Evolutionary conservation across 2,888 invertebrate species (phyloP), one percentile per base, ranked within the genome.

Genomic region (Andrena haemorrhoa): DNA sequence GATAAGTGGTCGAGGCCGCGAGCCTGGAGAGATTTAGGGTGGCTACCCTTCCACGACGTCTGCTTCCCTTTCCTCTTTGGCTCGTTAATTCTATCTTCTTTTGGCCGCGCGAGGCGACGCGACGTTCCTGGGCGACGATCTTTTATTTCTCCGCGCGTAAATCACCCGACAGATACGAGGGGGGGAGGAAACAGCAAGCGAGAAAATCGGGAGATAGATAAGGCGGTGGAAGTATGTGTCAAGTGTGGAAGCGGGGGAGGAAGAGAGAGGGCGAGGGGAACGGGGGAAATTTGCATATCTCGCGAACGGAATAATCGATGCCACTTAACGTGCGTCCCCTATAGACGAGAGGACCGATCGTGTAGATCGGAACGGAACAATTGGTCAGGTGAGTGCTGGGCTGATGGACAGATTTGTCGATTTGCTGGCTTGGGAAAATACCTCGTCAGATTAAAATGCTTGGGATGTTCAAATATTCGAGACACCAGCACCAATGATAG

Each of bases 221-320:
- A 63, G 66, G 64, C 29, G 73, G 58, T 35, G 35, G 53, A 47
- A 69, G 75, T 75, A 56, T 71, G 82, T 58, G 81, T 63, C 65
- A 41, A 75, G 66, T 49, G 35, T 7, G 31, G 16, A 63, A 47
- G 63, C 69, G 51, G 64, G 20, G 35, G n/a, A 12, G 49, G 41
- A 47, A 69, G 65, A 69, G 65, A 65, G 47, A 56, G 31, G 56
- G 51, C 61, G 16, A 69, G 49, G 41, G 68, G 65, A 78, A 60
- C 68, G 49, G 41, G 31, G 35, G 74, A 73, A 73, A 90, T 90
- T 92, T 92, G 91, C 92, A 92, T 92, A 92, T 91, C 92, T 90
- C 89, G 84, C 90, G 88, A 88, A 88, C 83, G 87, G 91, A 92
- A 92, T 92, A 92, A 92, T 92, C 92, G 90, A 92, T 92, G 85